Evolutionary conservation across 2,797 vertebrate species (phyloP).

Genomic region (Sebastes oblongus): DNA sequence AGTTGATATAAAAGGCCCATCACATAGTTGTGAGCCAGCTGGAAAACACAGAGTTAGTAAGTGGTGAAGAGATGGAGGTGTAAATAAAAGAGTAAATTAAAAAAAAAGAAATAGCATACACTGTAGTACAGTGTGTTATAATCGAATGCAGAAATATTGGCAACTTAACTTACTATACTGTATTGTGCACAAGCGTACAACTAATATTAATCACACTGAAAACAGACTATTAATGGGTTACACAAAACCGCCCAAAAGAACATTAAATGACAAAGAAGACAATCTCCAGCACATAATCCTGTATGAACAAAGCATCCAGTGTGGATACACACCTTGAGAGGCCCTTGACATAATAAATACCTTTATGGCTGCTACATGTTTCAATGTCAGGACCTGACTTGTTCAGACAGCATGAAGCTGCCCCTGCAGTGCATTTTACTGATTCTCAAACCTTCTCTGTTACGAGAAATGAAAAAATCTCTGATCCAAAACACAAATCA

Average conservation of each 20-base stretch:
- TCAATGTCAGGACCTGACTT: constrained; percentile 78
- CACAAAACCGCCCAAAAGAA: constrained; percentile 1
- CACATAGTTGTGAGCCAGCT: background rate
- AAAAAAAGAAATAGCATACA: background rate
- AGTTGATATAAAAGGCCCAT: constrained; percentile 8
- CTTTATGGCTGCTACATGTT: constrained; percentile 59
- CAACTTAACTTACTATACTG: background rate
- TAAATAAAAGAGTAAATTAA: background rate
- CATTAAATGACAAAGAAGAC: background rate
- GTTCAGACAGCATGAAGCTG: constrained; percentile 60
- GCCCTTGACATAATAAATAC: constrained; percentile 67
- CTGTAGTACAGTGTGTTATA: background rate
- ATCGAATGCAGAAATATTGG: background rate
- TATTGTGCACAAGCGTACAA: background rate
- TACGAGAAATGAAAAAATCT: background rate
- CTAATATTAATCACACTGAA: background rate
- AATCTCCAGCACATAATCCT: background rate
- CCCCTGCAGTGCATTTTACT: constrained; percentile 17
- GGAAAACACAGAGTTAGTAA: constrained; percentile 10
- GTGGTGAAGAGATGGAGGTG: constrained; percentile 9
- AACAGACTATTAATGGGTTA: background rate
- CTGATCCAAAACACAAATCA: constrained; percentile 14
- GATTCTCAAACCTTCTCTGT: constrained; percentile 29
- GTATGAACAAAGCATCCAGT: background rate
- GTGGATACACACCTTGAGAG: constrained; percentile 30